Conservation (phyloP, 2,113 vertebrate species). For the Morone saxatilis region DNA sequence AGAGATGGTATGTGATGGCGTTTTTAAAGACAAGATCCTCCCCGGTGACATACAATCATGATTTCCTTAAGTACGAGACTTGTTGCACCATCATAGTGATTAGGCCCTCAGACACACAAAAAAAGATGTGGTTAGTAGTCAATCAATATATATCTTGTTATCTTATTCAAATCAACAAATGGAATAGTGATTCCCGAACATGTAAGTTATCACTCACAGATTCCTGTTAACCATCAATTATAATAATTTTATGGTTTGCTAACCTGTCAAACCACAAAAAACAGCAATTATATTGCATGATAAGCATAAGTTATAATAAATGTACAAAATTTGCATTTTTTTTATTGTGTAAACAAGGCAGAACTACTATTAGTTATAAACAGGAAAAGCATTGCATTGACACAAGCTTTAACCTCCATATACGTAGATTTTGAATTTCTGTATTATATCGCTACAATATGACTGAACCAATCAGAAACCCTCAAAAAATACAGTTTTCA, state of each 20-base stretch:
- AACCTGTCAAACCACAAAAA: neutral
- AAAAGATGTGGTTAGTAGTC: neutral
- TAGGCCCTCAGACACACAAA: neutral
- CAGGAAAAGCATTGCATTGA: neutral
- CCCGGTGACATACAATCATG: conserved; percentile 38
- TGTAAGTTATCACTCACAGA: neutral
- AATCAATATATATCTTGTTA: neutral
- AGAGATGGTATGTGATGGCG: conserved; percentile 36
- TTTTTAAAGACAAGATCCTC: conserved; percentile 48
- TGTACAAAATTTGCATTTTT: conserved; percentile 5
- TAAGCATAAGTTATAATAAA: neutral
- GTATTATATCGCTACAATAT: neutral
- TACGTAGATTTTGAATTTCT: neutral
- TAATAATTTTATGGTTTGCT: conserved; percentile 9
- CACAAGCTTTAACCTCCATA: neutral
- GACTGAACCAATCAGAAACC: conserved; percentile 4
- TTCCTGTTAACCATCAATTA: conserved; percentile 8
- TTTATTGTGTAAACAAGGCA: neutral
- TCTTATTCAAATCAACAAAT: conserved; percentile 1
- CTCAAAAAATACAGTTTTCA: neutral
- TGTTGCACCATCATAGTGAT: conserved; percentile 31
- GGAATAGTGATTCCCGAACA: neutral
- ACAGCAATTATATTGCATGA: neutral
- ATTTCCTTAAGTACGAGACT: conserved; percentile 57
- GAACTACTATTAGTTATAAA: neutral